phyloP scores from a whole-genome alignment of 2,797 vertebrate species.

The Syngnathus rostellatus region DNA sequence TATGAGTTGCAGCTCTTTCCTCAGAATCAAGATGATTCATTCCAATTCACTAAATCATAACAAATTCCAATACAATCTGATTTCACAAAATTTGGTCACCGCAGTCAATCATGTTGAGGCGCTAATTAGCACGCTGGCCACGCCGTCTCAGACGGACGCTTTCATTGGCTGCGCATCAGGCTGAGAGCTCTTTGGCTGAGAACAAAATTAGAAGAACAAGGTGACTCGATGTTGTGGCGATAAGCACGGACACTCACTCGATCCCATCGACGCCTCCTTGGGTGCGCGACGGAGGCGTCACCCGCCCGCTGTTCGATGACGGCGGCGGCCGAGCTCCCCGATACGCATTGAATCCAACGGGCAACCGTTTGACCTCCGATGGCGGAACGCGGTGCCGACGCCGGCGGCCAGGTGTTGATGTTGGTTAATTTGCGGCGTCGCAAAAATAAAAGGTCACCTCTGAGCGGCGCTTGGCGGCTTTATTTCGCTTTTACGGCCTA shows the following conservation, averaged over 20 bases:
- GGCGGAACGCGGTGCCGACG: constrained; percentile 35
- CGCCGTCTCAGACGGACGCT: constrained; percentile 38
- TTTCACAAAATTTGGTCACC: neutral
- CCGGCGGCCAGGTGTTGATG: constrained; percentile 32
- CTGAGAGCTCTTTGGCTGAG: constrained; percentile 54
- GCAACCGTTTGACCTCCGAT: constrained; percentile 33
- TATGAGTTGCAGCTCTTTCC: too few species aligned
- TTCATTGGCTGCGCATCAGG: constrained; percentile 60
- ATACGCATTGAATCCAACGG: constrained; percentile 31
- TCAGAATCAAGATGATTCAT: neutral
- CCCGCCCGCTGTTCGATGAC: constrained; percentile 18
- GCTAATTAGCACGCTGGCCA: constrained; percentile 43
- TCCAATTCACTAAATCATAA: neutral
- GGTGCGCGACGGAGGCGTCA: constrained; percentile 34
- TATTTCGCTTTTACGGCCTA: constrained; percentile 39
- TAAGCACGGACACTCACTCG: constrained; percentile 58
- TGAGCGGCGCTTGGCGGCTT: constrained; percentile 35
- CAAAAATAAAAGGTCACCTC: constrained; percentile 50
- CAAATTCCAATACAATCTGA: neutral
- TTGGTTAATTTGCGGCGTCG: constrained; percentile 41
- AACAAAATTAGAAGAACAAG: constrained; percentile 51
- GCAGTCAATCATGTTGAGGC: constrained; percentile 19
- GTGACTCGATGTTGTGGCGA: constrained; percentile 65
- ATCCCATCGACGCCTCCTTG: constrained; percentile 47
- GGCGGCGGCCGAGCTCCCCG: constrained; percentile 10